Evolutionary conservation across 1,140 invertebrate genomes (phyloP).

Genomic region (Ceratitis capitata): DNA sequence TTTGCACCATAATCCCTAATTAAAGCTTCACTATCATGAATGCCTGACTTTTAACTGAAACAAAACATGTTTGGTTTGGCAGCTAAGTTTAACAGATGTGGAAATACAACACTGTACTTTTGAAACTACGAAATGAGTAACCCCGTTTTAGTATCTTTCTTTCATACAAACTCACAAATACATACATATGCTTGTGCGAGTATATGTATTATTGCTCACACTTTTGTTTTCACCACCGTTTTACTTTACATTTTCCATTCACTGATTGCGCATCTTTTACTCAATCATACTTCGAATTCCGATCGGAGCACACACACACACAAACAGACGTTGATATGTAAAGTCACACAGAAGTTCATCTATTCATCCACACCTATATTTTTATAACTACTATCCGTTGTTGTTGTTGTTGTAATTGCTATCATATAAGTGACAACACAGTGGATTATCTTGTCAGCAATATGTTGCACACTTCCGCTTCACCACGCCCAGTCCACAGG

Average conservation of each 20-base stretch:
- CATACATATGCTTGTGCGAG: too few relatives aligned
- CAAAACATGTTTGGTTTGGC: too few relatives aligned
- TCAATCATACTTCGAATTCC: conserved; percentile 2
- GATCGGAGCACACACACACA: not conserved
- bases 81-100: too few relatives aligned
- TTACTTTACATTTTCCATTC: not conserved
- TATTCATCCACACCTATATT: too few relatives aligned
- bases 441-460: conserved; percentile 30
- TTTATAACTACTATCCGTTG: not conserved
- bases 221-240: not conserved
- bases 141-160: too few relatives aligned
- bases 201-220: too few relatives aligned
- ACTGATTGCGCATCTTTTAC: conserved; percentile 33
- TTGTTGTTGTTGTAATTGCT: not conserved
- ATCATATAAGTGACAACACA: conserved; percentile 17
- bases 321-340: not conserved
- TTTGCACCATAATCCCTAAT: too few relatives aligned
- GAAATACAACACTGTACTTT: too few relatives aligned
- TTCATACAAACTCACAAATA: too few relatives aligned
- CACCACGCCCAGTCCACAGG: not conserved
- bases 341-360: not conserved
- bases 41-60: too few relatives aligned
- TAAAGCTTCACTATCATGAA: too few relatives aligned
- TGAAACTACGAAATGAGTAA: too few relatives aligned
- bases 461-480: not conserved